These are phyloP conservation scores for Arctia plantaginis DNA, from an alignment of 2,888 invertebrate species.

Conservation along the genomic window DNA sequence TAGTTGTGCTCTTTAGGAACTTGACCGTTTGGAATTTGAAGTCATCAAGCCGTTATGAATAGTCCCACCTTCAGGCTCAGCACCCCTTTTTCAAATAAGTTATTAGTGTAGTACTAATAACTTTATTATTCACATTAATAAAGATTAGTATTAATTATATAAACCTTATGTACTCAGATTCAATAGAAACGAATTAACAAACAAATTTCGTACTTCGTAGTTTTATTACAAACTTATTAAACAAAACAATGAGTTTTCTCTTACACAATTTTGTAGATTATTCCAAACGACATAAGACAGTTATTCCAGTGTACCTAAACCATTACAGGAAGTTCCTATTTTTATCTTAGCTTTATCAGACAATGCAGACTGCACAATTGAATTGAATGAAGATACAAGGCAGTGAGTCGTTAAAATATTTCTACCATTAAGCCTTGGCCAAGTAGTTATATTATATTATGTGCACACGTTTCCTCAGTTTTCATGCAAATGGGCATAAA, in stretches of 20 bases:
- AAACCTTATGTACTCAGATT: background rate
- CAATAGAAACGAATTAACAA: background rate
- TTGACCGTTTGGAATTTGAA: background rate
- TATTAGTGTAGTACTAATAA: background rate
- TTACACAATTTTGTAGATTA: background rate
- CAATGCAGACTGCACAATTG: conserved; percentile 4
- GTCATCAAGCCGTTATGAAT: too few species aligned
- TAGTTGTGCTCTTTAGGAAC: background rate
- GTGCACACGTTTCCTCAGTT: conserved; percentile 59
- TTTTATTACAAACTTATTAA: background rate
- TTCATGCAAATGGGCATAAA: conserved; percentile 72
- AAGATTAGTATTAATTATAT: background rate
- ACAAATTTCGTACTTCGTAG: background rate
- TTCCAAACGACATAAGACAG: background rate
- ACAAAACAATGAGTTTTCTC: background rate
- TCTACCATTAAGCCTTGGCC: conserved; percentile 67
- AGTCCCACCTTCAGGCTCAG: too few species aligned
- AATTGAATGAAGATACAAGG: conserved; percentile 69
- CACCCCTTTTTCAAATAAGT: background rate
- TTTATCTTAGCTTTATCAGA: background rate
- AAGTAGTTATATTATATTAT: conserved; percentile 53
- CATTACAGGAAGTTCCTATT: background rate
- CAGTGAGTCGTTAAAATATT: conserved; percentile 76
- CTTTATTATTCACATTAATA: background rate
- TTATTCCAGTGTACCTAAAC: background rate